Base-by-base conservation (phyloP, 2,797 vertebrate genomes). In the Apogon talboti region DNA sequence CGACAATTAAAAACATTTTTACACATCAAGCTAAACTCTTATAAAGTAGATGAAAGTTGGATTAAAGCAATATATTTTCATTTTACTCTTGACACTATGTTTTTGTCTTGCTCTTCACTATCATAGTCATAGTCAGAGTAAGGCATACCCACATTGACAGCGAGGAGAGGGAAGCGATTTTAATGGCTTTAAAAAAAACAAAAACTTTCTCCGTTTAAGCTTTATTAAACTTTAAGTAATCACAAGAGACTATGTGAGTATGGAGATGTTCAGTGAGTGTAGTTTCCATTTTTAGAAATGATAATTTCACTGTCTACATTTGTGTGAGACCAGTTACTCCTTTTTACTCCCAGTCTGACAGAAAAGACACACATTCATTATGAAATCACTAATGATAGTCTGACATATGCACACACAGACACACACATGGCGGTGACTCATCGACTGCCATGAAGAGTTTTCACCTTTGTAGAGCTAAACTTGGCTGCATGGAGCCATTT, bases 381-480 rank as follows among this genome's bases (percentile, higher is more conserved):
- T 64, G 14, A 82, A 69, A 81, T 75, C 11, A 4, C 71, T 75
- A 78, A 85, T 83, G 64, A 73, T 81, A 63, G 72, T 69, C 59
- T 66, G 73, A 80, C 73, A 68, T 68, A 71, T 55, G 57, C 19
- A 47, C 9, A 0, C 38, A 45, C 61, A 69, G 48, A 35, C 33
- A 66, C 48, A 69, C 52, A 68, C 53, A 65, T 37, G 53, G 35
- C 56, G 77, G 86, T 89, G 90, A 92, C 73, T 89, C 90, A 90
- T 65, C 63, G 18, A 61, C 83, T 72, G 59, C 74, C 47, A 37
- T 18, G 50, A 71, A 63, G 61, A 60, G 78, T 61, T 81, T 81
- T 84, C 86, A 90, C 88, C 87, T 87, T 86, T 87, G 82, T 71
- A 16, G 64, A 83, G 82, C 88, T 92, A 90, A 90, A 91, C 84